These are phyloP conservation scores for Latrodectus elegans DNA, from an alignment of 2,888 invertebrate species.

Conservation along the genomic window DNA sequence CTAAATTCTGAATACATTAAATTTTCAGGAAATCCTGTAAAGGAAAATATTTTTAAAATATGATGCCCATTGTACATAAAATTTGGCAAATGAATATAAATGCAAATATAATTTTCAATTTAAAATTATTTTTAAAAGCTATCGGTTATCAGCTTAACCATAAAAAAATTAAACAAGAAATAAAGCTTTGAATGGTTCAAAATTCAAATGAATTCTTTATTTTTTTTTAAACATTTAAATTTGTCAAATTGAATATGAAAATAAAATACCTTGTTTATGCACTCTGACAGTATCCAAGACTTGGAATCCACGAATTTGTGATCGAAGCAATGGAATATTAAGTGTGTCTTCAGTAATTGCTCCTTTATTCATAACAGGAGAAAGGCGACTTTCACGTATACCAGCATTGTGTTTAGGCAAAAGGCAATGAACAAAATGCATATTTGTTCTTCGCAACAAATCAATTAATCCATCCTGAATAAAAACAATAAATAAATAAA, in stretches of 20 bases:
- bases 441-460: constrained; percentile 87
- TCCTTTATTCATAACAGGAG: constrained; percentile 71
- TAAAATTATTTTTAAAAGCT: not conserved
- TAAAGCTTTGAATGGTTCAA: no score
- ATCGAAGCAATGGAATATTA: constrained; percentile 89
- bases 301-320: constrained; percentile 93
- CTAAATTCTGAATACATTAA: constrained; percentile 92
- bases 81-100: no score
- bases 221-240: no score
- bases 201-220: no score
- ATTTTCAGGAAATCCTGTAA: constrained; percentile 87
- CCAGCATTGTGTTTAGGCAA: constrained; percentile 87
- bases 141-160: not conserved
- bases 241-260: no score
- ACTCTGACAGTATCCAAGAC: constrained; percentile 90
- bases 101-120: no score
- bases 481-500: not conserved
- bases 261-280: constrained; percentile 84
- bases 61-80: no score
- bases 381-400: constrained; percentile 77
- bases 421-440: constrained; percentile 90
- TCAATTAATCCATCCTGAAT: constrained; percentile 91
- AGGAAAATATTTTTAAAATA: not conserved
- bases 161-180: no score
- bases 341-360: constrained; percentile 78